Evolutionary conservation across 1,140 invertebrate species (phyloP), one percentile per base, ranked within the genome.

Genomic region (Zaprionus lachaisei): DNA sequence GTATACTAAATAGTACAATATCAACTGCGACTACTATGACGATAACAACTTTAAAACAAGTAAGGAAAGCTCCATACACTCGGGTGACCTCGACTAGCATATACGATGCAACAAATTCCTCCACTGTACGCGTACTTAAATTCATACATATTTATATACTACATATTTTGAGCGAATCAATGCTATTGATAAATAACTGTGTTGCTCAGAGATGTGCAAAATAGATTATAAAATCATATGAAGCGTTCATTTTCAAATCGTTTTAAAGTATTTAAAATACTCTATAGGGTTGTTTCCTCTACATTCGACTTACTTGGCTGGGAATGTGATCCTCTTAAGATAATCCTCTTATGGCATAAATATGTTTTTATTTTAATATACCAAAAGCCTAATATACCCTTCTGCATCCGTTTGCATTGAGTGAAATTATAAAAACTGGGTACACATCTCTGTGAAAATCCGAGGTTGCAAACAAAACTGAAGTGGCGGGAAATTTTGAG

Each of bases 401-500:
- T 12, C 12, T 51, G 9, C 20, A 24, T 14, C 5, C 12, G 22
- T 51, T 22, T 22, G 11, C 20, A 51, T 12, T 51, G 22, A 24
- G n/a, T 51, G 67, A 47, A 47, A 47, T 49, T 62, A 49, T 34
- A 65, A 71, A 75, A 83, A 83, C 80, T 83, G 80, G 83, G 70
- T 83, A 65, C 58, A 41, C 54, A 78, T 74, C 69, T 79, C 71
- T 67, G 62, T 47, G 82, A 79, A 65, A n/a, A 65, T 71, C 67
- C 63, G 72, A 80, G 68, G 57, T 83, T 61, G 68, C 82, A 61
- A 89, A 69, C 87, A 91, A 91, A 91, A 91, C 87, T 87, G 80
- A 87, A 91, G 87, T 87, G 87, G 79, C 83, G 87, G 83, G 87
- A 91, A 91, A 91, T 87, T 91, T 80, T 57, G 79, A 87, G 83